Base-by-base conservation (phyloP, 1,140 invertebrate genomes). In the Macrosteles quadrilineatus region DNA sequence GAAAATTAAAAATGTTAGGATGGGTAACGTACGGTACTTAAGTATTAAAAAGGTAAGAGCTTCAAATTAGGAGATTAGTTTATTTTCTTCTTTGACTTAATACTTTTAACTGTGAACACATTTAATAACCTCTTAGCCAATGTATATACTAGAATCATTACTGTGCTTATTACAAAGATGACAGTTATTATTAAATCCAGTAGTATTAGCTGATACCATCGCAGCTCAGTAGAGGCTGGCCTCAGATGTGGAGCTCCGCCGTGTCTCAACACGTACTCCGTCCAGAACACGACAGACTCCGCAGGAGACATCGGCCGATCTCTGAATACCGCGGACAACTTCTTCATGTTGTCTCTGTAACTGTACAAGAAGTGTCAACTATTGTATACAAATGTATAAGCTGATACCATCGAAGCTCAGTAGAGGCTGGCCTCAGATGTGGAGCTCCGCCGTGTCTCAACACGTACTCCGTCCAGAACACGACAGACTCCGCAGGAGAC, bases 391-490 rank as follows among this genome's bases (percentile, higher is more conserved):
- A n/a, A 6, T 72, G 53, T 6, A 68, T 31, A 17, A 71, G 68
- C 68, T 77, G 74, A 29, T 75, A 75, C 69, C 70, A 75, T 3
- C 70, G 65, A 19, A 77, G 80, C 12, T 85, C 80, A 0, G 84
- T 78, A 0, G 85, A 86, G 1, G 84, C 79, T 0, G 85, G 83
- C 50, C 82, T 80, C 71, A 88, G 81, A 80, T 83, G 84, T 43
- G 73, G 79, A 30, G 83, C 87, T 72, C 80, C 87, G 53, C 82
- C 81, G 74, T 90, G 81, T 11, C 84, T 77, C 2, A 87, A 85
- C 2, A 86, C 86, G 70, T 84, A 87, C 72, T 89, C 87, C 2
- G 84, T 84, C 87, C 87, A 89, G 72, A 82, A 88, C 45, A 87
- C 73, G 2, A 86, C 85, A 27, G 80, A 83, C 17, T 87, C 81